Percentiles rank a stretch among this genome's conserved stretches.
phyloP scores from a whole-genome alignment of 2,113 vertebrate species.

The Stigmatopora argus region DNA sequence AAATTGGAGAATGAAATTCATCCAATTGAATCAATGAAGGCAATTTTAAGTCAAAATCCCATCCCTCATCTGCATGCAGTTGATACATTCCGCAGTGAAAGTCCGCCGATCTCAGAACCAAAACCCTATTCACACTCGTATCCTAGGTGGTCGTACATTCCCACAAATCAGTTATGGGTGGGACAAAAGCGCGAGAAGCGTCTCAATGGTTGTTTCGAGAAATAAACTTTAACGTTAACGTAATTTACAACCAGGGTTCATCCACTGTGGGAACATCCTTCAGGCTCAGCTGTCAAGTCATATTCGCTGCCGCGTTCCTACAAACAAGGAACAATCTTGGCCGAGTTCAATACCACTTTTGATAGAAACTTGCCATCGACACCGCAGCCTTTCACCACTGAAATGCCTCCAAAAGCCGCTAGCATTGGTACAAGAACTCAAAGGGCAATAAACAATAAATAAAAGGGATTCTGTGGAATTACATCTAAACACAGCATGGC shows the following conservation, averaged over 20 bases:
- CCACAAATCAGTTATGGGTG: not conserved
- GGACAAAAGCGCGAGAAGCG: not conserved
- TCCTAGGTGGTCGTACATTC: constrained; percentile 1
- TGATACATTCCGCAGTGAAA: not conserved
- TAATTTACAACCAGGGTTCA: constrained; percentile 38
- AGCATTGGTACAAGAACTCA: constrained; percentile 28
- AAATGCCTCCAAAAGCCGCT: constrained; percentile 23
- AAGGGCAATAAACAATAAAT: constrained; percentile 22
- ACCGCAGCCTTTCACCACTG: constrained; percentile 11
- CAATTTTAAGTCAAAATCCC: not conserved
- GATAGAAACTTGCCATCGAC: constrained; percentile 1
- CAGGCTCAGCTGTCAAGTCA: constrained; percentile 12
- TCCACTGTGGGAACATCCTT: constrained; percentile 22
- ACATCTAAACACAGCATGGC: constrained; percentile 1
- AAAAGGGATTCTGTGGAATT: constrained; percentile 24
- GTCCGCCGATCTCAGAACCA: not conserved
- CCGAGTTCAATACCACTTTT: constrained; percentile 3
- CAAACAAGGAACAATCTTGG: not conserved
- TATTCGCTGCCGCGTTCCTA: constrained; percentile 29
- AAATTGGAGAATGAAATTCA: not conserved
- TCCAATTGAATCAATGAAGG: not conserved
- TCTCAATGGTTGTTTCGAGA: not conserved
- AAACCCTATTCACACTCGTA: not conserved
- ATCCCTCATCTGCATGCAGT: not conserved
- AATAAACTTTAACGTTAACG: constrained; percentile 9